Percentiles rank a stretch among this genome's conserved stretches.
These are phyloP conservation scores for Schmidtea mediterranea DNA, from an alignment of 1,140 invertebrate genomes.

Conservation along the genomic window DNA sequence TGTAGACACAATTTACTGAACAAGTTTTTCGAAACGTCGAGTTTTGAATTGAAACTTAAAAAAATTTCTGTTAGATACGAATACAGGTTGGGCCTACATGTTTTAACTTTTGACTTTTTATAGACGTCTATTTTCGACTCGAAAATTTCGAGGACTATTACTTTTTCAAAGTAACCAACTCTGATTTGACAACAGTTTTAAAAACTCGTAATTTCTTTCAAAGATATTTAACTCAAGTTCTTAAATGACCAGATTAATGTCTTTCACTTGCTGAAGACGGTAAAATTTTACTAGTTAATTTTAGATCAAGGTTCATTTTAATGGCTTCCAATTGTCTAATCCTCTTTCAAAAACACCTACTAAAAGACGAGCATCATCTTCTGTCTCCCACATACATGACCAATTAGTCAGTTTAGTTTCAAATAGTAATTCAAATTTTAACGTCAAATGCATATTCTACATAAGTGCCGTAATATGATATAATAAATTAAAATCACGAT, in stretches of 20 bases:
- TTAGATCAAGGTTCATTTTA: slow-evolving; percentile 65
- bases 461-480: slow-evolving; percentile 53
- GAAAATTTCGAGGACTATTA: too few relatives aligned
- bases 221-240: slow-evolving; percentile 63
- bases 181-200: background rate
- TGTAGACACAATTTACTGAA: too few relatives aligned
- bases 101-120: too few relatives aligned
- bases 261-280: slow-evolving; percentile 38
- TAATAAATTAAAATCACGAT: slow-evolving; percentile 60
- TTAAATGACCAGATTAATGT: slow-evolving; percentile 68
- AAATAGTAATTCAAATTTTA: slow-evolving; percentile 13
- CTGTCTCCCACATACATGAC: slow-evolving; percentile 56
- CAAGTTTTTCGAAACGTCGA: too few relatives aligned
- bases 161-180: too few relatives aligned
- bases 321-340: slow-evolving; percentile 83
- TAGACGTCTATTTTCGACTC: too few relatives aligned
- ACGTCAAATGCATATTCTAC: slow-evolving; percentile 34
- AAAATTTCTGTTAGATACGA: too few relatives aligned
- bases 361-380: slow-evolving; percentile 61
- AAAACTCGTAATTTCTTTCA: slow-evolving; percentile 47
- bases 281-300: slow-evolving; percentile 52
- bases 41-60: too few relatives aligned
- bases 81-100: too few relatives aligned
- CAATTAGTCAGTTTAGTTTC: slow-evolving; percentile 35
- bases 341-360: slow-evolving; percentile 76